phyloP scores from a whole-genome alignment of 2,888 invertebrate species.

The Piscicola geometra region DNA sequence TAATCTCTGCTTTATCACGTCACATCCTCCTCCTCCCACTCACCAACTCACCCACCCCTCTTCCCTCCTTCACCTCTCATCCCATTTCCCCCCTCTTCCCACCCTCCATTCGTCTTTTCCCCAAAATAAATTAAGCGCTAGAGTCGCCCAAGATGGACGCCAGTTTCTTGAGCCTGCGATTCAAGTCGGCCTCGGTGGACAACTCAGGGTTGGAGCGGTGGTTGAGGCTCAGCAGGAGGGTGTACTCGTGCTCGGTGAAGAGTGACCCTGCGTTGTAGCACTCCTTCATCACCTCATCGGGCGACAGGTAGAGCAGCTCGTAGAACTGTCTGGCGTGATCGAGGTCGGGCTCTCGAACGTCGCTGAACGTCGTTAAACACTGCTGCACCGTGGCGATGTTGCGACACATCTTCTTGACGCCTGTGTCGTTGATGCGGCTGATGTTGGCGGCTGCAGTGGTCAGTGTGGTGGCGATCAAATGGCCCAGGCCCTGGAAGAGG shows the following conservation, averaged over 20 bases:
- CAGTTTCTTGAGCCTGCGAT: slow-evolving; percentile 68
- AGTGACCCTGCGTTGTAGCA: slow-evolving; percentile 81
- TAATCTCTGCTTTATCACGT: too few relatives aligned
- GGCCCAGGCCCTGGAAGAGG: slow-evolving; percentile 82
- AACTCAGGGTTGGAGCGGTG: slow-evolving; percentile 61
- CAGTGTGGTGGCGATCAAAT: slow-evolving; percentile 72
- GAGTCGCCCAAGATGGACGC: slow-evolving; percentile 75
- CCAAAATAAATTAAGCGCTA: too few relatives aligned
- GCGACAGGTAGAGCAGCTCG: slow-evolving; percentile 67
- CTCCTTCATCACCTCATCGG: slow-evolving; percentile 69
- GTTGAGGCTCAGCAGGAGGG: slow-evolving; percentile 75
- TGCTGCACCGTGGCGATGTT: slow-evolving; percentile 80
- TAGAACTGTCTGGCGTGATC: slow-evolving; percentile 85
- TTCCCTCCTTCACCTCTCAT: too few relatives aligned
- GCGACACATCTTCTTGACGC: slow-evolving; percentile 77
- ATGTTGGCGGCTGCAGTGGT: slow-evolving; percentile 76
- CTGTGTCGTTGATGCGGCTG: slow-evolving; percentile 73
- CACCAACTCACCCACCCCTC: too few relatives aligned
- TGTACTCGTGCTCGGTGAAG: slow-evolving; percentile 81
- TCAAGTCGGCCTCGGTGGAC: slow-evolving; percentile 48
- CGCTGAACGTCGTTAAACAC: slow-evolving; percentile 75
- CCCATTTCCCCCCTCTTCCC: too few relatives aligned
- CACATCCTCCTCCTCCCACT: too few relatives aligned
- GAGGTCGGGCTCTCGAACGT: slow-evolving; percentile 74
- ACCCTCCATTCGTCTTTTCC: too few relatives aligned